Base-by-base conservation (phyloP, 2,113 vertebrate genomes). In the Pterocles burchelli region DNA sequence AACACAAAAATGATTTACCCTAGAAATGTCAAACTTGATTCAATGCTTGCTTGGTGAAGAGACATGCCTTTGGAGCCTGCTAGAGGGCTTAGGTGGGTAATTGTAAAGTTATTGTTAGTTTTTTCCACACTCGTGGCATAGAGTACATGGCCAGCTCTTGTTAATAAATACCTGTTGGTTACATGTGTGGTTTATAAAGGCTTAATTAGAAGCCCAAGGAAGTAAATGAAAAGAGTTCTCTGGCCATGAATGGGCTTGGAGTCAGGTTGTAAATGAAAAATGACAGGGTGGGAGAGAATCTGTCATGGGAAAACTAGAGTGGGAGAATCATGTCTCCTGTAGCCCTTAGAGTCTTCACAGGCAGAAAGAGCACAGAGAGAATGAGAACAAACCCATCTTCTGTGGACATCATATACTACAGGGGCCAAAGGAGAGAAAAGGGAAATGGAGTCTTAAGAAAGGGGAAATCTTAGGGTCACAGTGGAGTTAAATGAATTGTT, bases 1-100 rank as follows among this genome's bases (percentile, higher is more conserved):
- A 96, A 92, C 79, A 84, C 79, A 94, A 92, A 94, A 93, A 89
- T 94, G 88, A 95, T 96, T 94, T 97, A 96, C 96, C 83, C 92
- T 90, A 96, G 90, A 97, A 96, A 93, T 95, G 93, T 97, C 96
- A 96, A 94, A 96, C 89, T 96, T 96, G 90, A 97, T 96, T 97
- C 95, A 96, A 70, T 93, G 90, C 90, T 94, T 90, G 76, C 85
- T 95, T 97, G 96, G 96, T 66, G 0, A 93, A 88, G 86, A 96
- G 83, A 85, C 79, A 33, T 96, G 90, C 11, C 36, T 96, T 95
- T 95, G 92, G 95, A 96, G 54, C 36, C 83, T 95, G 86, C 87
- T 89, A 95, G 93, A 95, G 90, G 90, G 92, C 88, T 93, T 96
- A 96, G 90, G 95, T 96, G 83, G 95, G 90, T 96, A 96, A 94